phyloP scores from a whole-genome alignment of 1,140 invertebrate genomes.

The Atta cephalotes region DNA sequence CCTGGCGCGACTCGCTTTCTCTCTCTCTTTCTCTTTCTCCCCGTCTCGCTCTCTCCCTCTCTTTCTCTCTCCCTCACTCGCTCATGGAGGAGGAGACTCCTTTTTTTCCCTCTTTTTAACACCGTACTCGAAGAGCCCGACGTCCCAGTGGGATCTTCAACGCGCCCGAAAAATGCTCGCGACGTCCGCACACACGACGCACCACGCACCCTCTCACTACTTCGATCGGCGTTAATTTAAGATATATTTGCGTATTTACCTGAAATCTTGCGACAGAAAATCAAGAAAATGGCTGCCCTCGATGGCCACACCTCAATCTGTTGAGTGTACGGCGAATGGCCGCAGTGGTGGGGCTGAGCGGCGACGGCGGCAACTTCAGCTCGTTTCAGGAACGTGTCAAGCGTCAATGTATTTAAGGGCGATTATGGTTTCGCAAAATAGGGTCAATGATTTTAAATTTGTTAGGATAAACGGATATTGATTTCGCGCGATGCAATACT shows the following conservation, averaged over 20 bases:
- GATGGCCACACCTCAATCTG: slow-evolving; percentile 86
- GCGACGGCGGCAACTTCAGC: slow-evolving; percentile 39
- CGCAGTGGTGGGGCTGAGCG: neutral
- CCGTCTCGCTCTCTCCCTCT: slow-evolving; percentile 21
- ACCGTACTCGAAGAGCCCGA: slow-evolving; percentile 53
- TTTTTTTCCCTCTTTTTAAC: slow-evolving; percentile 68
- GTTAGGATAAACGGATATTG: neutral
- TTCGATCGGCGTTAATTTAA: slow-evolving; percentile 66
- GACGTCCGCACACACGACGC: slow-evolving; percentile 65
- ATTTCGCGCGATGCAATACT: neutral
- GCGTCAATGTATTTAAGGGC: neutral
- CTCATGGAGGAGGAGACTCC: slow-evolving; percentile 63
- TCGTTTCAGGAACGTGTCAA: neutral
- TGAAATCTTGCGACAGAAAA: slow-evolving; percentile 86
- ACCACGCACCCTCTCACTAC: slow-evolving; percentile 71
- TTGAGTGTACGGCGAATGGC: slow-evolving; percentile 72
- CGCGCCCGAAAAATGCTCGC: slow-evolving; percentile 42
- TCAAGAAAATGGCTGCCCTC: slow-evolving; percentile 86
- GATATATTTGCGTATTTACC: slow-evolving; percentile 84
- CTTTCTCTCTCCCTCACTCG: slow-evolving; percentile 34
- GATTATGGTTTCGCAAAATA: neutral
- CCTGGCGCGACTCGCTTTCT: slow-evolving; percentile 30
- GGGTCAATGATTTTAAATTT: neutral
- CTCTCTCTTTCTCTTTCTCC: slow-evolving; percentile 29
- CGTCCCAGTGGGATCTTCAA: slow-evolving; percentile 43